A percentile compares a stretch with the other conserved stretches of the same genome.
Evolutionary conservation across 2,113 vertebrate genomes (phyloP).

Genomic region (Pygathrix nemaeus): DNA sequence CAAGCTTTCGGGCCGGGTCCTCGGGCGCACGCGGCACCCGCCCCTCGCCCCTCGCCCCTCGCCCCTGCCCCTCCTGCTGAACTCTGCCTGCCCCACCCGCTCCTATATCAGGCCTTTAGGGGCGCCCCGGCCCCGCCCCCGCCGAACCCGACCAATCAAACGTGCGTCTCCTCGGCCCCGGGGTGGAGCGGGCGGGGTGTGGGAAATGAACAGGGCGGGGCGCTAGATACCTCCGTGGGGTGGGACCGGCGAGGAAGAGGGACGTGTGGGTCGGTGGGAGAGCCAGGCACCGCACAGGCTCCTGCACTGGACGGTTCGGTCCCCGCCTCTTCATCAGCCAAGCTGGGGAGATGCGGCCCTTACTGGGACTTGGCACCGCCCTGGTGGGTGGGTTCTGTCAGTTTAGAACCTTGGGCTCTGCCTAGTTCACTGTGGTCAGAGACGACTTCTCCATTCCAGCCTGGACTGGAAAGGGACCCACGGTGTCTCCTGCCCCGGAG

Average conservation of each 20-base stretch:
- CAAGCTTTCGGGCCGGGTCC: fast-evolving
- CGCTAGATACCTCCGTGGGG: not conserved
- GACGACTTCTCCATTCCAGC: not conserved
- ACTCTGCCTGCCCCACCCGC: fast-evolving
- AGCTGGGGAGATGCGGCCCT: not conserved
- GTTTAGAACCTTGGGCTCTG: not conserved
- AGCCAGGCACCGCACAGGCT: fast-evolving
- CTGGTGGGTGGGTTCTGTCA: not conserved
- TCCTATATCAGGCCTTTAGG: not conserved
- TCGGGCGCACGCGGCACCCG: not conserved
- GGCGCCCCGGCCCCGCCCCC: not conserved
- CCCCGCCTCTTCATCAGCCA: not conserved
- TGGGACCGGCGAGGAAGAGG: not conserved
- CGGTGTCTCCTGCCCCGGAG: not conserved
- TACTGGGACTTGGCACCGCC: not conserved
- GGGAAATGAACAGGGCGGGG: fast-evolving
- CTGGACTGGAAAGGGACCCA: not conserved
- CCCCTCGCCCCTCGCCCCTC: not conserved
- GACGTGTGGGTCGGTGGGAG: not conserved
- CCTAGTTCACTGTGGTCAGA: not conserved
- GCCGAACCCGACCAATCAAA: slow-evolving; percentile 32
- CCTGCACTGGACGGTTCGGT: fast-evolving
- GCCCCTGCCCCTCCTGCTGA: not conserved
- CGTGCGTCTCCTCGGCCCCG: not conserved
- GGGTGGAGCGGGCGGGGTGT: not conserved